Conservation (phyloP, 2,113 vertebrate genomes). For the Tychaedon coryphoeus region DNA sequence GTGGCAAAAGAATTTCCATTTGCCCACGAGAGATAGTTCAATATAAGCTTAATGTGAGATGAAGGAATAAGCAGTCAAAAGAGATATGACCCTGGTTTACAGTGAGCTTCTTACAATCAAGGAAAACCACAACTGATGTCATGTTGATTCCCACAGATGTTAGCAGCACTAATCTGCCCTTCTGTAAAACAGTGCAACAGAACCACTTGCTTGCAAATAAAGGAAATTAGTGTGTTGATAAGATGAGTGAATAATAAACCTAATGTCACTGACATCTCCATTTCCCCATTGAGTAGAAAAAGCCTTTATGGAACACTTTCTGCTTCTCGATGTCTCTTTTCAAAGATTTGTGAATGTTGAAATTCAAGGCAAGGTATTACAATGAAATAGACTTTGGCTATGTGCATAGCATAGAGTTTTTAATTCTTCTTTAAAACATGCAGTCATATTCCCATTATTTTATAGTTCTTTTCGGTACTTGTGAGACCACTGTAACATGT, state of each 20-base stretch:
- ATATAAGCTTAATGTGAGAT: background rate
- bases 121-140: background rate
- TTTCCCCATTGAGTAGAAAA: background rate
- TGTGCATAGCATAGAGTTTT: background rate
- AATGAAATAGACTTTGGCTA: background rate
- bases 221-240: background rate
- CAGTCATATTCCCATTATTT: background rate
- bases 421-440: background rate
- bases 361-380: background rate
- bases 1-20: background rate
- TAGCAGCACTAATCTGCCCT: background rate
- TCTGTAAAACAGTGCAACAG: background rate
- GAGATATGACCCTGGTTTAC: background rate
- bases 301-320: background rate
- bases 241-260: background rate
- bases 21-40: background rate
- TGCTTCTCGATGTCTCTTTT: background rate
- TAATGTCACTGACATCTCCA: background rate
- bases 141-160: background rate
- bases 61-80: background rate
- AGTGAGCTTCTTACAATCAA: background rate
- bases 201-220: background rate
- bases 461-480: background rate
- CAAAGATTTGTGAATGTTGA: background rate
- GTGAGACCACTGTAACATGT: rapidly evolving